Evolutionary conservation across 2,113 vertebrate species (phyloP).

Genomic region (Nothocercus nigrocapillus): DNA sequence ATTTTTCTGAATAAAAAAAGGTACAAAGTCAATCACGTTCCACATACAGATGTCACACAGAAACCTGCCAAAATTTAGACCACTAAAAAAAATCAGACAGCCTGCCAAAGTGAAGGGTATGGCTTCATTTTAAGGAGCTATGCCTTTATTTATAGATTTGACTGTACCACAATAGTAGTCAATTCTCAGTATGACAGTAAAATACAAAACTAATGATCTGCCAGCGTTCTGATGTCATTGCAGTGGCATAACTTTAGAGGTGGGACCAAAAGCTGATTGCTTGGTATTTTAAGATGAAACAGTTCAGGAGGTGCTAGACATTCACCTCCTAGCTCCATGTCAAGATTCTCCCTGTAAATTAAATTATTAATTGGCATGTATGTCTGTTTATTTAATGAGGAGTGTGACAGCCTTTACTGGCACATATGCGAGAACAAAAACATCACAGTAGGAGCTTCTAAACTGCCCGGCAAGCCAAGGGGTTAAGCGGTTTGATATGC

Average conservation of each 20-base stretch:
- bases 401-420: constrained; percentile 74
- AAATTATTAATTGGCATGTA: constrained; percentile 81
- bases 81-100: neutral
- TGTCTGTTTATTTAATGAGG: constrained; percentile 79
- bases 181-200: neutral
- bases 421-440: constrained; percentile 77
- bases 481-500: constrained; percentile 67
- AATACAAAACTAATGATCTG: neutral
- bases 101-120: neutral
- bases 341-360: constrained; percentile 76
- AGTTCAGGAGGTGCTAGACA: constrained; percentile 52
- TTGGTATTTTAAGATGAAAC: constrained; percentile 42
- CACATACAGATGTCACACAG: neutral
- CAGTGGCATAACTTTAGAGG: constrained; percentile 9
- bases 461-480: constrained; percentile 70
- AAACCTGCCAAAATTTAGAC: neutral
- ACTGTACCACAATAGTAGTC: neutral
- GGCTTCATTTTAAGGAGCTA: neutral
- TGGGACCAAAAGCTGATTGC: constrained; percentile 43
- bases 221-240: neutral
- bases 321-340: constrained; percentile 70
- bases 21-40: neutral
- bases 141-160: neutral
- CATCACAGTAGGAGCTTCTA: constrained; percentile 74
- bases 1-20: neutral